phyloP scores from a whole-genome alignment of 23 tunicate genomes.

The Phallusia fumigata region DNA sequence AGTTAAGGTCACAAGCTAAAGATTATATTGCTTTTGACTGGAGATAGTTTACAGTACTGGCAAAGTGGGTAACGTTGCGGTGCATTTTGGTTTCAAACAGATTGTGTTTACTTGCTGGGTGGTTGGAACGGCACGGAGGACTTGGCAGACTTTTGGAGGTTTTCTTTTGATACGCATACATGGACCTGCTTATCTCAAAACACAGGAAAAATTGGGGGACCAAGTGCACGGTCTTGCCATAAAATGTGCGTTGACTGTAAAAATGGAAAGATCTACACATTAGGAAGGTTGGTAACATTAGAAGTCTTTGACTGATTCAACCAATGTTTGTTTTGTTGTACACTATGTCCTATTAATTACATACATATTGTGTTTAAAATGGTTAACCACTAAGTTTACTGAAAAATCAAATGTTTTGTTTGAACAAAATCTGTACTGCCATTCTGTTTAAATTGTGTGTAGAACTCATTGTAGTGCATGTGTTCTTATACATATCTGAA shows the following conservation, averaged over 20 bases:
- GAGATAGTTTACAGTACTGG: too few species aligned
- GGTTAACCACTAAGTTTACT: too few species aligned
- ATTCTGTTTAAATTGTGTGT: too few species aligned
- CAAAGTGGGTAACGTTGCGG: too few species aligned
- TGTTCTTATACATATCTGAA: too few species aligned
- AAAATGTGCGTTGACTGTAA: constrained; percentile 84
- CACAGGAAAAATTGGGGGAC: constrained; percentile 71
- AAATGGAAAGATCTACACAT: constrained; percentile 64
- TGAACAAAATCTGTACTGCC: too few species aligned
- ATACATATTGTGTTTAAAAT: too few species aligned
- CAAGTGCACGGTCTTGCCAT: constrained; percentile 85
- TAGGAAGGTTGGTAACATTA: constrained; percentile 55
- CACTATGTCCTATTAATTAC: too few species aligned
- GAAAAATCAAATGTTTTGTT: too few species aligned
- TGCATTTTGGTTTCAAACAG: constrained; percentile 6
- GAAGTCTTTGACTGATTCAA: too few species aligned
- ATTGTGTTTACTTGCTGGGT: constrained; percentile 72
- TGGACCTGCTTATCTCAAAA: constrained; percentile 69
- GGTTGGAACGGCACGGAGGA: constrained; percentile 85
- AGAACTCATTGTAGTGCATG: too few species aligned
- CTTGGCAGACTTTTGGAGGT: constrained; percentile 79
- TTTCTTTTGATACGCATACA: not conserved
- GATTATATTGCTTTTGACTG: not conserved
- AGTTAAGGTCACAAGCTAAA: not conserved
- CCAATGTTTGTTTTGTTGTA: too few species aligned